phyloP scores from a whole-genome alignment of 2,113 vertebrate genomes.

The Hypanus sabinus region DNA sequence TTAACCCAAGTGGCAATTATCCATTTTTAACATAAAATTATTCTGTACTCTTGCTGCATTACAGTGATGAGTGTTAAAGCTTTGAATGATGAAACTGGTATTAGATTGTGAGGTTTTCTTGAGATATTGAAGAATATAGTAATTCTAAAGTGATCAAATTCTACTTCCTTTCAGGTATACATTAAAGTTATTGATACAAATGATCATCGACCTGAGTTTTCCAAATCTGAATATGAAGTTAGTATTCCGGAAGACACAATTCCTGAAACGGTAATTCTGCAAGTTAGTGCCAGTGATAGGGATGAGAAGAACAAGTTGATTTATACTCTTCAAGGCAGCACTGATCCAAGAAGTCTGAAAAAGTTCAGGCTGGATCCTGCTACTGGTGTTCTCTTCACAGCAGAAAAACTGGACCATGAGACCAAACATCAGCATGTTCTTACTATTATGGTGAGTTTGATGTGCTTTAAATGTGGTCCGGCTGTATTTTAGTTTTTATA shows the following conservation, averaged over 20 bases:
- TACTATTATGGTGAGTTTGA: slow-evolving; percentile 78
- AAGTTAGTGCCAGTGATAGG: slow-evolving; percentile 74
- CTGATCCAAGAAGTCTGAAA: slow-evolving; percentile 79
- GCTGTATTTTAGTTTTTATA: background rate
- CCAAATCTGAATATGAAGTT: slow-evolving; percentile 72
- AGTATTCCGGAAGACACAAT: slow-evolving; percentile 74
- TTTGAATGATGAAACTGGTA: background rate
- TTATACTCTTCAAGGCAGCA: slow-evolving; percentile 85
- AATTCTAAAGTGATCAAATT: background rate
- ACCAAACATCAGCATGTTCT: slow-evolving; percentile 77
- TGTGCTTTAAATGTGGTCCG: background rate
- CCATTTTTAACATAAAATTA: background rate
- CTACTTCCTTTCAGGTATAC: slow-evolving; percentile 64
- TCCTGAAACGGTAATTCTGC: slow-evolving; percentile 77
- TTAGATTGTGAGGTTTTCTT: background rate
- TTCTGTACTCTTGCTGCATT: background rate
- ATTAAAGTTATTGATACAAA: slow-evolving; percentile 96
- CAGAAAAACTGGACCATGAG: slow-evolving; percentile 84
- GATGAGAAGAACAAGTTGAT: slow-evolving; percentile 96
- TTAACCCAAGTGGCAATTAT: background rate
- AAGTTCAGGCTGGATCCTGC: slow-evolving; percentile 88
- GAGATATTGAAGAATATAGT: background rate
- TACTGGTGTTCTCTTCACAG: slow-evolving; percentile 73
- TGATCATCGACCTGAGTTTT: slow-evolving; percentile 90
- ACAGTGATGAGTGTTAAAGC: background rate